Evolutionary conservation across 2,888 invertebrate species (phyloP), one percentile per base, ranked within the genome.

Genomic region (Bembecia ichneumoniformis): DNA sequence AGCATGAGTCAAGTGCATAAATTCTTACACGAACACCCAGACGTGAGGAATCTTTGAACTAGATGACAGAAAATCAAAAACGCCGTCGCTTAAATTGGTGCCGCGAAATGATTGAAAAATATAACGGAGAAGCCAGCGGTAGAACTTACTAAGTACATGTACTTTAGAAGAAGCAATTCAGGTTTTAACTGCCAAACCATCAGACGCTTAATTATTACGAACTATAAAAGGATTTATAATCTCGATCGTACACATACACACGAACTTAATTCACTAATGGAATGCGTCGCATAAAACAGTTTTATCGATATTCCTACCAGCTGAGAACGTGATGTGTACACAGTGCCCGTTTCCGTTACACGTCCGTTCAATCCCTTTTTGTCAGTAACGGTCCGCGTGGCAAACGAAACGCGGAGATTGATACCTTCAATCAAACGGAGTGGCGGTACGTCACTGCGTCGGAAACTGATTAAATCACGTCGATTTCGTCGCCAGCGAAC

Each of bases 381-480:
- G 78, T 78, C 73, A 66, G 71, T 84, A 83, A 84, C 84, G 83
- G 83, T 82, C 62, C 70, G 71, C 64, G 68, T 73, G 75, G 73
- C 71, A 76, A 82, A 82, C 82, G 81, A 82, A 82, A 76, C 68
- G 63, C 54, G 64, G 68, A 82, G 82, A 83, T 82, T 80, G 83
- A 84, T 84, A 82, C 83, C 77, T 82, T 77, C 81, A 74, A 82
- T 83, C 82, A 77, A 73, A 74, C 64, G 64, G 66, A 71, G 74
- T 74, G 76, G 77, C 79, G 71, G 79, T 75, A 77, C 77, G 69
- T 74, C 78, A 66, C 68, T 71, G 74, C 67, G 60, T 74, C 65
- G 68, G 67, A 74, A 76, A 74, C 81, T 82, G 84, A 87, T 86
- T 84, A 77, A 80, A 84, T 86, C 82, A 82, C 81, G 80, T 83